phyloP scores from a whole-genome alignment of 2,113 vertebrate genomes.

The Strix uralensis region DNA sequence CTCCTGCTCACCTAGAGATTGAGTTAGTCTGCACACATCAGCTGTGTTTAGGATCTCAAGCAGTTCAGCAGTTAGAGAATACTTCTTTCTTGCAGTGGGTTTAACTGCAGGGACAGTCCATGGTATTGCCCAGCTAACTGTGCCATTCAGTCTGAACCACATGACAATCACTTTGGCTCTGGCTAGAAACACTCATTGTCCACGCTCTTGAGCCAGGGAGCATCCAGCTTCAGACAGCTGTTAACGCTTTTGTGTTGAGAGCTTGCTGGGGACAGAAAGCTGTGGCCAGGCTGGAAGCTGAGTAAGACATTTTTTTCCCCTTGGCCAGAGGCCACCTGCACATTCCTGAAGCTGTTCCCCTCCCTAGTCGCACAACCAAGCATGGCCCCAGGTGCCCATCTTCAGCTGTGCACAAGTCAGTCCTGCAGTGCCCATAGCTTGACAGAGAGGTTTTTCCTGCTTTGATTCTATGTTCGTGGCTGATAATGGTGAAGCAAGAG shows the following conservation, averaged over 20 bases:
- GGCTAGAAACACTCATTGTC: not conserved
- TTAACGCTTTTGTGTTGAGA: fast-evolving
- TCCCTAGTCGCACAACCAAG: not conserved
- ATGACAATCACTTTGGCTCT: not conserved
- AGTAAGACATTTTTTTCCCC: not conserved
- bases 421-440: not conserved
- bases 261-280: not conserved
- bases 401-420: not conserved
- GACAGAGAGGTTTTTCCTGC: not conserved
- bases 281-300: not conserved
- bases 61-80: not conserved
- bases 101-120: not conserved
- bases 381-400: not conserved
- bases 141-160: not conserved
- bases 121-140: not conserved
- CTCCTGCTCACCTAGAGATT: not conserved
- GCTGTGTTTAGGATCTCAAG: not conserved
- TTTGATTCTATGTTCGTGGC: not conserved
- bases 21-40: not conserved
- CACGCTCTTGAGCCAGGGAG: not conserved
- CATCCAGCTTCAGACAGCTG: not conserved
- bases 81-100: not conserved
- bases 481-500: not conserved
- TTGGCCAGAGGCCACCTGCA: not conserved
- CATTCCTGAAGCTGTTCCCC: not conserved